phyloP scores from a whole-genome alignment of 37 sponge, comb jelly and placozoan species.

The Halichondria panicea region DNA sequence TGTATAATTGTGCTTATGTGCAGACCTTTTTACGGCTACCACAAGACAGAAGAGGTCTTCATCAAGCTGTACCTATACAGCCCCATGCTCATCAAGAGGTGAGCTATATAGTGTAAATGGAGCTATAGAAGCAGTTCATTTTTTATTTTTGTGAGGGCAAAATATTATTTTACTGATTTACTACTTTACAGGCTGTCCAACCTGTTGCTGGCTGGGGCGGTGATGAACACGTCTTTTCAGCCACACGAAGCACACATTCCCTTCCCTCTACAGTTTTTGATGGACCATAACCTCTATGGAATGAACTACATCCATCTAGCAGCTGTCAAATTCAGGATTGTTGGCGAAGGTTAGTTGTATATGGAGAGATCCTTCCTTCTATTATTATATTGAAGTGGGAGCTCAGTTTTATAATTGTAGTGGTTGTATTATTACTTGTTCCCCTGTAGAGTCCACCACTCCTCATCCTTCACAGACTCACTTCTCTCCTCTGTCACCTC shows the following conservation, averaged over 20 bases:
- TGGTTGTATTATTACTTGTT: constrained; percentile 5
- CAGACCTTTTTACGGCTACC: constrained; percentile 88
- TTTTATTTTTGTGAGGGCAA: not conserved
- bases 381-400: not conserved
- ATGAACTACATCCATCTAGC: constrained; percentile 78
- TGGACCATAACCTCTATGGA: constrained; percentile 90
- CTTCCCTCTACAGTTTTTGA: constrained; percentile 82
- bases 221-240: constrained; percentile 75
- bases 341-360: constrained; percentile 5
- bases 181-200: constrained; percentile 67
- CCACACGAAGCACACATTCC: constrained; percentile 94
- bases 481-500: constrained; percentile 17
- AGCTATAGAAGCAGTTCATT: not conserved
- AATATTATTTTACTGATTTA: not conserved
- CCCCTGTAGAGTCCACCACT: not conserved
- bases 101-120: not conserved
- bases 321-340: constrained; percentile 61
- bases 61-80: constrained; percentile 87
- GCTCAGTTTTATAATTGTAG: not conserved
- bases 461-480: not conserved
- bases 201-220: constrained; percentile 71
- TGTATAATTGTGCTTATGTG: not conserved
- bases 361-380: too few species aligned
- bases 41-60: constrained; percentile 53
- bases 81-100: constrained; percentile 72